Base-by-base conservation (phyloP, 2,113 vertebrate species). In the Shinisaurus crocodilurus region DNA sequence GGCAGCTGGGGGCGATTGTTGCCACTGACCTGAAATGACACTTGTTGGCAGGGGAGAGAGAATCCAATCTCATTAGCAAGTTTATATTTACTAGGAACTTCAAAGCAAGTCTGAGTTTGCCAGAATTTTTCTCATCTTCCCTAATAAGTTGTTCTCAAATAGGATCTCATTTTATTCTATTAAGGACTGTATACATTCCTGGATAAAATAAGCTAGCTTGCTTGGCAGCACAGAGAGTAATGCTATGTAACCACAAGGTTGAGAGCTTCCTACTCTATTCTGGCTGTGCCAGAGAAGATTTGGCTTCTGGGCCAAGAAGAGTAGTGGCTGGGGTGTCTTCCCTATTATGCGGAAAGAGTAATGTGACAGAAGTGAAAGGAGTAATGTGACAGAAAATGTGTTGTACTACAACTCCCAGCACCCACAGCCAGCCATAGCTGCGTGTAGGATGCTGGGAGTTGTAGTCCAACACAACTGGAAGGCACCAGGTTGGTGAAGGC, bases 71-170 rank as follows among this genome's bases (percentile, higher is more conserved):
- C 18, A 82, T 1, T 20, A 82, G 75, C 92, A 91, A 50, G 70
- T 32, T 32, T n/a, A 90, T 74, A 86, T 83, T 90, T 90, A 85
- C 69, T 81, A 92, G 70, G 82, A 84, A 65, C 63, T 5, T 32
- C 63, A 84, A 32, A 79, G 89, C 90, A 93, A 92, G 80, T 83
- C 50, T 57, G 91, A 82, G 70, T n/a, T 84, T 91, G 83, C 57
- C 92, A 88, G 65, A 20, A 82, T 92, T 82, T 88, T 84, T 63
- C 2, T 75, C 67, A 91, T 37, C 15, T 91, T 92, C 43, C n/a
- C 85, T 16, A 91, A 40, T 9, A 5, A 89, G 93, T 7, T 81
- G 37, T 3, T 16, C 54, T 86, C 72, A 89, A 34, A 92, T 86
- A 5, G 3, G 54, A 76, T 63, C 88, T 84, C 83, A 75, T 93